Conservation (phyloP, 2,113 vertebrate genomes). For the Gymnocephalus cernua region DNA sequence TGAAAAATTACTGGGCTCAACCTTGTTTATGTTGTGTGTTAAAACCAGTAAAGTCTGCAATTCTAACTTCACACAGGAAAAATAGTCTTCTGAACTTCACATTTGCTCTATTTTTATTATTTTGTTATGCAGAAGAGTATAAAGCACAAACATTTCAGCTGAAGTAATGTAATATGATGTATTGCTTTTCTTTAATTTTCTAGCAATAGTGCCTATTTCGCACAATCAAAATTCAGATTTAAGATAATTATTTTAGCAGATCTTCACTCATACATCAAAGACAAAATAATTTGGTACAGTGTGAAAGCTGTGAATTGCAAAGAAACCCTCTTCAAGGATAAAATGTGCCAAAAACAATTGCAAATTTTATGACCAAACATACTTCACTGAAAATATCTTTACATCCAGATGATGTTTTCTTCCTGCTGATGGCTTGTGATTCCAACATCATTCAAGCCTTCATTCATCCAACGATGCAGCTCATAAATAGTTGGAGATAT, state of each 20-base stretch:
- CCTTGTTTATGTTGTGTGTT: not conserved
- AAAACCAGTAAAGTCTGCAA: not conserved
- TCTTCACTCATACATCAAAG: not conserved
- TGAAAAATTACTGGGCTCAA: not conserved
- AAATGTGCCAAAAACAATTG: not conserved
- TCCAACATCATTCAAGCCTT: not conserved
- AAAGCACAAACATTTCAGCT: not conserved
- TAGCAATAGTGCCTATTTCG: not conserved
- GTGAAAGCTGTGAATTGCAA: not conserved
- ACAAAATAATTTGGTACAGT: not conserved
- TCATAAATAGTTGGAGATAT: not conserved
- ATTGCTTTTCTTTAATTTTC: not conserved
- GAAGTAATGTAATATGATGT: not conserved
- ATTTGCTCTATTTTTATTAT: constrained; percentile 8
- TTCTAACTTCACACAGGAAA: not conserved
- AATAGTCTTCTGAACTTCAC: not conserved
- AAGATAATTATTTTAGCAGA: constrained; percentile 4
- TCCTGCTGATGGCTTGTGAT: not conserved
- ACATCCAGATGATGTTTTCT: not conserved
- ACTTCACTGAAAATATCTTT: not conserved
- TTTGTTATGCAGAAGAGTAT: not conserved
- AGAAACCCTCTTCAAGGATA: not conserved
- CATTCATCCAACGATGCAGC: not conserved
- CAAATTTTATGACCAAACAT: too few species aligned
- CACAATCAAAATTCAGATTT: constrained; percentile 3